Evolutionary conservation across 2,113 vertebrate genomes (phyloP).

Genomic region (Emberiza fucata): DNA sequence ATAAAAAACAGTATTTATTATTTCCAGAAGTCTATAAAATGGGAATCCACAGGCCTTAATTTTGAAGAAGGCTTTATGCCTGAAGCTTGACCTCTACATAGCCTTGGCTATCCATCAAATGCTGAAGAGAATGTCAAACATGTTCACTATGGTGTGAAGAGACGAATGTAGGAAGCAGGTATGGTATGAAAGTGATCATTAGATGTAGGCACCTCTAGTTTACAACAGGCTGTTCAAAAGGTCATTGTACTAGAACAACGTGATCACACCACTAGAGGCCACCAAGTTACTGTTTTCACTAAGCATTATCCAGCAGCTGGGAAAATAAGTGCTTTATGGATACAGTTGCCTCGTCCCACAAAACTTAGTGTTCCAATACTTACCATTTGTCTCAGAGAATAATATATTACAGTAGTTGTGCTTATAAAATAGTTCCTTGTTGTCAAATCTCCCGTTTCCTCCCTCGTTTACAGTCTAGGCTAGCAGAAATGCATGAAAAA

Average conservation of each 20-base stretch:
- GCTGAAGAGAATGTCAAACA: background rate
- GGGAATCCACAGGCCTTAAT: background rate
- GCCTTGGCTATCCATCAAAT: background rate
- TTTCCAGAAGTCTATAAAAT: background rate
- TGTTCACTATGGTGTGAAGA: background rate
- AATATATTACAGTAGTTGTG: background rate
- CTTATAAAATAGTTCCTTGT: background rate
- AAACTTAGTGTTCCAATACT: background rate
- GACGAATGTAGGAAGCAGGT: background rate
- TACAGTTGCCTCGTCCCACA: background rate
- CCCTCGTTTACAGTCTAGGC: background rate
- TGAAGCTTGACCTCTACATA: background rate
- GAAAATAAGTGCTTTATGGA: background rate
- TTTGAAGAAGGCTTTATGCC: background rate
- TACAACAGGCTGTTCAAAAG: background rate
- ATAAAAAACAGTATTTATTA: background rate
- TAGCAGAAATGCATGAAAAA: background rate
- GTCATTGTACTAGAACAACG: background rate
- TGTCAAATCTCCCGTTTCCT: background rate
- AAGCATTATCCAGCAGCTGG: background rate
- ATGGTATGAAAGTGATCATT: background rate
- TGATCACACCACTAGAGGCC: slow-evolving; percentile 28
- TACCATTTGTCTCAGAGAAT: background rate
- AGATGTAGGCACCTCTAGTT: background rate
- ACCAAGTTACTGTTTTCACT: background rate